Evolutionary conservation across 1,140 invertebrate species (phyloP), one percentile per base, ranked within the genome.

Genomic region (Drosophila sp.): DNA sequence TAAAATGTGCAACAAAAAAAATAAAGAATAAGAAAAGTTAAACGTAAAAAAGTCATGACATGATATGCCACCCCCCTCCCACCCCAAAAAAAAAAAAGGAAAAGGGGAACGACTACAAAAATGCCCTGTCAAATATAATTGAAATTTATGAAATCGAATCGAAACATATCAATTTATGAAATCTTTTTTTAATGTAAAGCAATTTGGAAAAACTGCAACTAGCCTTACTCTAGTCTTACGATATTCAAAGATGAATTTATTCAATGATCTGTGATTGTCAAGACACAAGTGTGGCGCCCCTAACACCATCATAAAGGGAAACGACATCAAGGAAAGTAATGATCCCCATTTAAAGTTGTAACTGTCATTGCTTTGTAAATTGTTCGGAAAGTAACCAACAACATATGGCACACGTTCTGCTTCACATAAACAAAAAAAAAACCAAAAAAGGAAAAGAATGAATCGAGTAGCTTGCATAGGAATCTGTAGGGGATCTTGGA

Each of bases 1-100:
- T n/a, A 23, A 38, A 38, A 64, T 25, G 61, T 32, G 47, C 38
- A 64, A 32, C 33, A 56, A 71, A 55, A 60, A 44, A 11, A 40
- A 30, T 17, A 56, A 55, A 66, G 25, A n/a, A 33, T 1, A 58
- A 58, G 32, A 35, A 50, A 50, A 7, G 44, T 50, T 50, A 50
- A 50, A 50, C 44, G 23, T 50, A 50, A 50, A 50, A 50, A 50
- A 50, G 23, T 50, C 44, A 50, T 50, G 55, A 23, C 55, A 32
- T 35, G 32, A 35, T 10, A 23, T 10, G 5, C 17, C 32, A 38
- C 30, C 2, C 30, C 30, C 30, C 30, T 4, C 2, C 30, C 2
- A 0, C 17, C 17, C 17, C 0, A 17, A 17, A 17, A 17, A 17
- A 30, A 3, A 3, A 41, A 41, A 41, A 41, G 40, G n/a, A 17